Percentiles rank a stretch among this genome's conserved stretches.
Evolutionary conservation across 2,113 vertebrate genomes (phyloP).

Genomic region (Triplophysa dalaica): DNA sequence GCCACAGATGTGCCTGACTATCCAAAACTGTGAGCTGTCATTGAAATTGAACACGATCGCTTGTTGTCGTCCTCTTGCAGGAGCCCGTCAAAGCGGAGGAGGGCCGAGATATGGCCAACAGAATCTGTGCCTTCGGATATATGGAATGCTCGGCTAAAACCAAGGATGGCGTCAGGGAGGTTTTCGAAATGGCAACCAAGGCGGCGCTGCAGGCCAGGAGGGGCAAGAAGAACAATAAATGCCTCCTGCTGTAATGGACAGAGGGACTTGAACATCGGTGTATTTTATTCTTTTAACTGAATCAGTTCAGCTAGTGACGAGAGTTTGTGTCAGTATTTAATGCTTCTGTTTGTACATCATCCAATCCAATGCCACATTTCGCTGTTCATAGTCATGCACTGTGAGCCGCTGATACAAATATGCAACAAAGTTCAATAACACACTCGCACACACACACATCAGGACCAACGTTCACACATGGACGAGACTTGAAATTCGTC

Average conservation of each 20-base stretch:
- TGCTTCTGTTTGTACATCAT: not conserved
- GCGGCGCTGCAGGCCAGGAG: conserved; percentile 82
- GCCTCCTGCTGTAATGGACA: conserved; percentile 75
- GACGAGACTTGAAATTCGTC: conserved; percentile 71
- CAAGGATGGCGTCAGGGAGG: conserved; percentile 85
- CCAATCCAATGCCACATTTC: no score
- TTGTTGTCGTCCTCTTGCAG: conserved; percentile 55
- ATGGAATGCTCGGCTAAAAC: conserved; percentile 87
- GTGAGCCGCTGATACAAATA: conserved; percentile 63
- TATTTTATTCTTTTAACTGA: conserved; percentile 66
- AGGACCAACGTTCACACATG: conserved; percentile 58
- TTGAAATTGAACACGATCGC: no score
- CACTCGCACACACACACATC: conserved; percentile 12
- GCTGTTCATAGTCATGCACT: conserved; percentile 59
- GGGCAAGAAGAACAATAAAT: conserved; percentile 79
- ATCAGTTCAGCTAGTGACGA: conserved; percentile 64
- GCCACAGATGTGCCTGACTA: no score
- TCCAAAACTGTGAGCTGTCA: no score
- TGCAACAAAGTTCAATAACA: conserved; percentile 61
- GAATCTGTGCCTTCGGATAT: conserved; percentile 84
- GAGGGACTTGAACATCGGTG: not conserved
- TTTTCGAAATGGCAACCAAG: conserved; percentile 87
- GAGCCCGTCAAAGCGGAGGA: conserved; percentile 85
- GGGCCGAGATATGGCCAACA: conserved; percentile 83
- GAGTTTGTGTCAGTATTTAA: conserved; percentile 76